Percentiles rank a stretch among this genome's conserved stretches.
These are phyloP conservation scores for Ochropacha duplaris DNA, from an alignment of 2,888 invertebrate genomes.

Conservation along the genomic window DNA sequence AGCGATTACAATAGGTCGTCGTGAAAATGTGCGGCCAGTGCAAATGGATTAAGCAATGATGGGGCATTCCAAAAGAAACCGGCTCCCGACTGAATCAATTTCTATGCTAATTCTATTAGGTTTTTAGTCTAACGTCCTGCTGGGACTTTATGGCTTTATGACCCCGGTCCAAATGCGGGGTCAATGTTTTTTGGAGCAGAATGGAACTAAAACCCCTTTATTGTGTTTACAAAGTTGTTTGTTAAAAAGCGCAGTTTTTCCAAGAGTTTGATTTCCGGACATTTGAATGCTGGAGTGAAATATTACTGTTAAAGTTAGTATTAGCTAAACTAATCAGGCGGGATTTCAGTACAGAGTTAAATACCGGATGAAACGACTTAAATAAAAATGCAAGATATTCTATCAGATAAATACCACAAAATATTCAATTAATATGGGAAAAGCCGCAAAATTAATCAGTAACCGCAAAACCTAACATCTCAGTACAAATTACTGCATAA, in stretches of 20 bases:
- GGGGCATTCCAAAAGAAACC: conserved; percentile 41
- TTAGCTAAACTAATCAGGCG: too few relatives aligned
- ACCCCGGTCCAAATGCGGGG: background rate
- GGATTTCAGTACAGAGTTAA: too few relatives aligned
- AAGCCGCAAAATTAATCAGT: background rate
- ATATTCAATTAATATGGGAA: too few relatives aligned
- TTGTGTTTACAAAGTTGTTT: background rate
- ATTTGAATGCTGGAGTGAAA: too few relatives aligned
- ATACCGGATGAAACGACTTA: too few relatives aligned
- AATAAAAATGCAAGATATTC: too few relatives aligned
- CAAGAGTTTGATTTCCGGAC: too few relatives aligned
- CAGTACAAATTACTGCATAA: background rate
- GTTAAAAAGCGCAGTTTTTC: background rate
- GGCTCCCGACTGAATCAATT: conserved; percentile 56
- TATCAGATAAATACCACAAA: too few relatives aligned
- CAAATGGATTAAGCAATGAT: conserved; percentile 70
- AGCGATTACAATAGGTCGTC: conserved; percentile 24
- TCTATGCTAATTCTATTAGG: conserved; percentile 69
- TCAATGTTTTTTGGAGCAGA: conserved; percentile 3
- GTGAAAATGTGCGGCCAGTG: conserved; percentile 43
- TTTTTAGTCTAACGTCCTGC: conserved; percentile 56
- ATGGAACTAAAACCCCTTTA: background rate
- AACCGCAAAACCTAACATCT: background rate
- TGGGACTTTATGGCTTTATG: conserved; percentile 11
- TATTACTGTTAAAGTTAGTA: too few relatives aligned